Conservation (phyloP, 2,113 vertebrate species). For the Phalacrocorax pelagicus region DNA sequence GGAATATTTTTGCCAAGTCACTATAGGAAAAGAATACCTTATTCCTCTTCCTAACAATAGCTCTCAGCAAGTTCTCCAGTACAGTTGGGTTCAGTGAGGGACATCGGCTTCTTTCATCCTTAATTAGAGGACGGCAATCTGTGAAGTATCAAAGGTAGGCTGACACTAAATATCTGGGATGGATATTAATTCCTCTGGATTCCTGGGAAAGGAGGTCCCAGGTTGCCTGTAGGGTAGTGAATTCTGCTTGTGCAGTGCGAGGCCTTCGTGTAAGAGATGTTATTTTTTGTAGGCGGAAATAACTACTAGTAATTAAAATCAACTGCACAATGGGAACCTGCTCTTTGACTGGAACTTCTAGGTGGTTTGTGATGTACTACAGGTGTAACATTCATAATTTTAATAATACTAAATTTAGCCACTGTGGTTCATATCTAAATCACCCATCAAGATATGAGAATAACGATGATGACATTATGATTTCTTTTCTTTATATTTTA, state of each 20-base stretch:
- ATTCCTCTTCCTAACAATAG: conserved; percentile 12
- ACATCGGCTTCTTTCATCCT: background rate
- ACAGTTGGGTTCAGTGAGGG: conserved; percentile 24
- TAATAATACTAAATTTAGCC: background rate
- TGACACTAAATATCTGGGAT: background rate
- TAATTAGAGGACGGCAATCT: conserved; percentile 39
- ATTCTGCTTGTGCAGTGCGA: background rate
- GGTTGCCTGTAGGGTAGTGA: background rate
- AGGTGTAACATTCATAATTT: background rate
- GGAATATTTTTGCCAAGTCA: conserved; percentile 30
- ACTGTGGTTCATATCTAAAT: background rate
- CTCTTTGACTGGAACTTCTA: background rate
- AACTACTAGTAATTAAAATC: background rate
- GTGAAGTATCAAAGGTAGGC: conserved; percentile 25
- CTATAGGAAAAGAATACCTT: conserved; percentile 17
- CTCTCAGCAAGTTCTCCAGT: conserved; percentile 5
- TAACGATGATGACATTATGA: background rate
- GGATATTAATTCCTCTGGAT: background rate
- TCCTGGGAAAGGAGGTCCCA: background rate
- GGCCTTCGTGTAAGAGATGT: background rate
- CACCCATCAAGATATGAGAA: background rate
- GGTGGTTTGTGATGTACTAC: background rate
- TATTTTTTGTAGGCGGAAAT: background rate
- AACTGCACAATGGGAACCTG: background rate
- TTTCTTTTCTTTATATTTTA: background rate